These are phyloP conservation scores for Indri indri DNA, from an alignment of 2,113 vertebrate genomes.

Conservation along the genomic window DNA sequence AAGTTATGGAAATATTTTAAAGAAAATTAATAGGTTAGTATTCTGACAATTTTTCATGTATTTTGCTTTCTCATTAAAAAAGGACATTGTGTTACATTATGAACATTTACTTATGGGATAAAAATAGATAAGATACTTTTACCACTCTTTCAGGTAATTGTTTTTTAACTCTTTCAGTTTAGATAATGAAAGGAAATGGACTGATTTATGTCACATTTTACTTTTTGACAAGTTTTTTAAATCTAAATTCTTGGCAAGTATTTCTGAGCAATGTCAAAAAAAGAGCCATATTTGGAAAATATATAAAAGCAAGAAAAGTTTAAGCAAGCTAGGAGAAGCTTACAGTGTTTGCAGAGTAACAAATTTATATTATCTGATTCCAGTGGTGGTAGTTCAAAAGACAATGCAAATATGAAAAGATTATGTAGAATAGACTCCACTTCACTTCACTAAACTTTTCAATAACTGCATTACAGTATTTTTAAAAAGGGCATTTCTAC, in stretches of 20 bases:
- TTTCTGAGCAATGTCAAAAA: not conserved
- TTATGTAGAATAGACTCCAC: not conserved
- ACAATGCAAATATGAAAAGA: not conserved
- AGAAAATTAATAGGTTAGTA: not conserved
- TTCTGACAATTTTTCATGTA: not conserved
- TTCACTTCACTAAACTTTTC: not conserved
- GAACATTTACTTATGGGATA: not conserved
- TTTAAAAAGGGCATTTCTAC: not conserved
- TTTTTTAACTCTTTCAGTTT: constrained; percentile 15
- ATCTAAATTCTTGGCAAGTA: constrained; percentile 4
- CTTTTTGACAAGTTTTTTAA: not conserved
- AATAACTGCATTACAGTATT: not conserved
- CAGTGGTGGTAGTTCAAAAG: not conserved
- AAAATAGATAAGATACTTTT: not conserved
- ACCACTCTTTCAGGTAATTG: not conserved
- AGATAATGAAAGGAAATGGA: not conserved
- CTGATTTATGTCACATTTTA: constrained; percentile 7
- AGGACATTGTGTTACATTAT: not conserved
- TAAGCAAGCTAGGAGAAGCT: not conserved
- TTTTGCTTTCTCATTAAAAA: not conserved
- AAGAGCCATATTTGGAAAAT: not conserved
- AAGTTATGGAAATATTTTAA: not conserved
- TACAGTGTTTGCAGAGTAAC: not conserved
- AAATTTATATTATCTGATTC: not conserved
- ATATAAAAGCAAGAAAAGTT: not conserved